Conservation (phyloP, 2,797 vertebrate genomes). For the Lagorchestes hirsutus region DNA sequence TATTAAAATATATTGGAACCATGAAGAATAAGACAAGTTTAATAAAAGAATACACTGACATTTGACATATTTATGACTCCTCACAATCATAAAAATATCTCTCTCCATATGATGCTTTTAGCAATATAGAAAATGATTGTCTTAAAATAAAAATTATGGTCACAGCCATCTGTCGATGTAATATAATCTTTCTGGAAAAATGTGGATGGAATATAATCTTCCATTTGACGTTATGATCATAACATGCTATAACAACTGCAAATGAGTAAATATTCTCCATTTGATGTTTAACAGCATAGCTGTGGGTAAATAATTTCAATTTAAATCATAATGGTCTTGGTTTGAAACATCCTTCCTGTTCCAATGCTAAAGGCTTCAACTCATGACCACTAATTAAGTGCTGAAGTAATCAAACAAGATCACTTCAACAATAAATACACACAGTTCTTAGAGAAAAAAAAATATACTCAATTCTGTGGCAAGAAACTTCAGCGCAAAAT, state of each 20-base stretch:
- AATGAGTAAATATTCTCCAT: not conserved
- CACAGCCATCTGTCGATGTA: not conserved
- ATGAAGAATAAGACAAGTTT: not conserved
- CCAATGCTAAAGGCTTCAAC: not conserved
- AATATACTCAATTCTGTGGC: not conserved
- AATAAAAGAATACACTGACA: not conserved
- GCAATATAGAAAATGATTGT: not conserved
- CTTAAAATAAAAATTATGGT: not conserved
- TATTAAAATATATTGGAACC: not conserved
- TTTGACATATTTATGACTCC: not conserved
- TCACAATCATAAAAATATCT: not conserved
- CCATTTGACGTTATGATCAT: not conserved
- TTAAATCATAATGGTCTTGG: not conserved
- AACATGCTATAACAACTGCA: not conserved
- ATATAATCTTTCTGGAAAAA: slow-evolving; percentile 14
- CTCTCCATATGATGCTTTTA: not conserved
- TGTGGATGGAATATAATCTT: not conserved
- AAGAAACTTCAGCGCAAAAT: not conserved
- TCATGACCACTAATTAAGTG: not conserved
- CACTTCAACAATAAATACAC: not conserved
- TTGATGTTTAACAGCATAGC: not conserved
- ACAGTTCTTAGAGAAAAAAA: not conserved
- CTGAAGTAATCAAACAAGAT: slow-evolving; percentile 1
- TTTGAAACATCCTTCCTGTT: not conserved
- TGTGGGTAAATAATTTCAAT: not conserved